phyloP scores from a whole-genome alignment of 2,888 invertebrate species.

The Plagodis pulveraria region DNA sequence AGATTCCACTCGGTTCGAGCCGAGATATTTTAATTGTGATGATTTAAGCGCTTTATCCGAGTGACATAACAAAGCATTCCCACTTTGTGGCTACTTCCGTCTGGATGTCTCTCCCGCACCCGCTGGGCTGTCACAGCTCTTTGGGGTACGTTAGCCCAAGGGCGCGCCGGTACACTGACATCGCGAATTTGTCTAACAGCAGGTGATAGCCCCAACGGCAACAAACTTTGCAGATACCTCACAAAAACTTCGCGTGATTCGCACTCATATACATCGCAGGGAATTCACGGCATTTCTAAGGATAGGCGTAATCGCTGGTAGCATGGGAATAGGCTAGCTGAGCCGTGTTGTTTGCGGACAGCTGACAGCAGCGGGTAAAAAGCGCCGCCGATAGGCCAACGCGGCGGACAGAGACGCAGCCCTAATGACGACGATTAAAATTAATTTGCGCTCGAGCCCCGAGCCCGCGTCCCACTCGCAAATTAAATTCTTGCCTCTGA shows the following conservation, averaged over 20 bases:
- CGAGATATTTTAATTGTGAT: conserved; percentile 73
- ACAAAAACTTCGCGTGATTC: conserved; percentile 2
- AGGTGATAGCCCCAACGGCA: background rate
- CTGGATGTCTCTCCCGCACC: conserved; percentile 1
- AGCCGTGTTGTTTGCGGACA: background rate
- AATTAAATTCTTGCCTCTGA: conserved; percentile 74
- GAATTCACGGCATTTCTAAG: background rate
- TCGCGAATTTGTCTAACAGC: background rate
- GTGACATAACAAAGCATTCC: conserved; percentile 63
- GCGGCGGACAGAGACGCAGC: conserved; percentile 12
- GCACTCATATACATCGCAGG: background rate
- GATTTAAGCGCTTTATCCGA: conserved; percentile 64
- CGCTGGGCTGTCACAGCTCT: conserved; percentile 2
- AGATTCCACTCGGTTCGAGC: conserved; percentile 57
- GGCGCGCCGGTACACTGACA: background rate
- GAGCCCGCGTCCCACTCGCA: conserved; percentile 48
- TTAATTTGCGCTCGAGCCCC: conserved; percentile 67
- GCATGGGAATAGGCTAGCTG: background rate
- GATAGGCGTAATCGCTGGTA: background rate
- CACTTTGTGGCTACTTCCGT: conserved; percentile 44
- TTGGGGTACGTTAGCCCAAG: background rate
- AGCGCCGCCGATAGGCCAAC: background rate
- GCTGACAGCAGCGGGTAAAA: background rate
- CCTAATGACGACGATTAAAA: conserved; percentile 81
- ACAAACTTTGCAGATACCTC: background rate